Evolutionary conservation across 2,888 invertebrate species (phyloP).

Genomic region (Brachycybe producta): DNA sequence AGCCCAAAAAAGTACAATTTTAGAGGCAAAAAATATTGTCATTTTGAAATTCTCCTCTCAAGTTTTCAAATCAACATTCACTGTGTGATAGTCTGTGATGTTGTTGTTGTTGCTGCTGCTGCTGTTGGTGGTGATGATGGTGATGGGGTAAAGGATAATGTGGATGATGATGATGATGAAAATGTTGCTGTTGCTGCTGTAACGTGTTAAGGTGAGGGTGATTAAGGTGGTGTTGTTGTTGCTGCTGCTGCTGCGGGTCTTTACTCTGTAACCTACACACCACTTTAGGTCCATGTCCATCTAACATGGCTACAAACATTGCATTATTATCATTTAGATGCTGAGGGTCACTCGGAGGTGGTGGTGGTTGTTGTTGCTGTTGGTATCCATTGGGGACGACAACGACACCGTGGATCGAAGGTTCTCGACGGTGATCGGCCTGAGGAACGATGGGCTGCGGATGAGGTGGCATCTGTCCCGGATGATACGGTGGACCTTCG

Average conservation of each 20-base stretch:
- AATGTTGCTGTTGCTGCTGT: constrained; percentile 11
- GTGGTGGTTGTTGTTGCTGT: constrained; percentile 11
- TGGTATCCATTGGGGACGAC: constrained; percentile 4
- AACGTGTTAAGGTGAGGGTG: no score
- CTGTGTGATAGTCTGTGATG: constrained; percentile 14
- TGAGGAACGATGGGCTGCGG: constrained; percentile 31
- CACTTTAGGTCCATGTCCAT: constrained; percentile 73
- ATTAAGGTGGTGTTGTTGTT: constrained; percentile 13
- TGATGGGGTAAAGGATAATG: neutral
- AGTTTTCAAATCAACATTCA: constrained; percentile 16
- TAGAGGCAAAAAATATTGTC: no score
- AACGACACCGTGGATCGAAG: constrained; percentile 29
- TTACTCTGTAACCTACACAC: constrained; percentile 68
- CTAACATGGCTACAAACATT: constrained; percentile 55
- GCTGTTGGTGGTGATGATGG: neutral
- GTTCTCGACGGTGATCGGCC: constrained; percentile 26
- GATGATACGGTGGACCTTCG: constrained; percentile 10
- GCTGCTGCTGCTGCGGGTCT: constrained; percentile 4
- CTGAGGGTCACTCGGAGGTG: constrained; percentile 15
- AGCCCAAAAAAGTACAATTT: no score
- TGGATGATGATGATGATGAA: neutral
- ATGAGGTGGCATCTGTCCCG: constrained; percentile 25
- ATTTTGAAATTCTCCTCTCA: no score
- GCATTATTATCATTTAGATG: constrained; percentile 23
- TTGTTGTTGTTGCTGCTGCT: neutral